phyloP scores from a whole-genome alignment of 2,797 vertebrate genomes.

The Agapornis canus region DNA sequence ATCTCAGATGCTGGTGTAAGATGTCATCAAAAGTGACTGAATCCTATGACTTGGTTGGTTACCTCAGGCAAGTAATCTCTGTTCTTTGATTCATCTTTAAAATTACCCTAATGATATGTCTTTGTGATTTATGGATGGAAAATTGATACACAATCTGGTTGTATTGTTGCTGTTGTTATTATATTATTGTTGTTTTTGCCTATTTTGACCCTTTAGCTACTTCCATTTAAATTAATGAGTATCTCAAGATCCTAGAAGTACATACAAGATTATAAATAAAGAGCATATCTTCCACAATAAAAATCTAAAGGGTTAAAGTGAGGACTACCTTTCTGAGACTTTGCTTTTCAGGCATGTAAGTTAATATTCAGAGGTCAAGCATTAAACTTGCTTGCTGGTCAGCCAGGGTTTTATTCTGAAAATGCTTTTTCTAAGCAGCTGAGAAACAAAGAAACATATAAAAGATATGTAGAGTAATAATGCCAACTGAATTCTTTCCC shows the following conservation, averaged over 20 bases:
- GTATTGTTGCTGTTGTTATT: neutral
- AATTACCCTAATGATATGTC: neutral
- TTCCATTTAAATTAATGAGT: neutral
- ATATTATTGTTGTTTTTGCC: neutral
- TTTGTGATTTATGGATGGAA: neutral
- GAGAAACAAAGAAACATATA: neutral
- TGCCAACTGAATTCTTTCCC: neutral
- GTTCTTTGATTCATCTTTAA: neutral
- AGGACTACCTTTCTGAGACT: neutral
- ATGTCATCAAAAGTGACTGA: neutral
- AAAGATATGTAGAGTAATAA: neutral
- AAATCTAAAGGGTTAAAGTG: neutral
- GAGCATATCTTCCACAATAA: neutral
- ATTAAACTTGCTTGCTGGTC: neutral
- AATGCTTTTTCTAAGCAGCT: neutral
- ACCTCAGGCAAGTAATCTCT: slow-evolving; percentile 12
- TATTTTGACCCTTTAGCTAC: neutral
- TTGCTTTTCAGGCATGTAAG: neutral
- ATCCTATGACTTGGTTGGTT: neutral
- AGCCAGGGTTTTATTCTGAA: neutral
- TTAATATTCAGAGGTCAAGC: neutral
- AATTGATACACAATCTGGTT: neutral
- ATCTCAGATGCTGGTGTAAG: neutral
- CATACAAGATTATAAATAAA: neutral
- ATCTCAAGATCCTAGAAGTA: neutral